Conservation (phyloP, 2,888 invertebrate genomes). For the Nymphalis c-album region DNA sequence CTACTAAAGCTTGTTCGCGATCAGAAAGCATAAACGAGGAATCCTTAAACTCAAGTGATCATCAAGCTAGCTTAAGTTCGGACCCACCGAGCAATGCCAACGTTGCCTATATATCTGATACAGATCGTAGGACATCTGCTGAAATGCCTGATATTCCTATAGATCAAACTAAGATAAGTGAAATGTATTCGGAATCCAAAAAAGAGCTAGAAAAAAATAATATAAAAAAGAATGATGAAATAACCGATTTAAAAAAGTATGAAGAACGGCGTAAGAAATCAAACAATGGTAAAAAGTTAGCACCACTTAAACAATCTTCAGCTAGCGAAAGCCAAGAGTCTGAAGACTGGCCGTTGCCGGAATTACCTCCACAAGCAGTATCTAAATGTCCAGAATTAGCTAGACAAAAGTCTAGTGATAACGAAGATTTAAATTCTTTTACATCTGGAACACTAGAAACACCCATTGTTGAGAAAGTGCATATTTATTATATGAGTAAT, state of each 20-base stretch:
- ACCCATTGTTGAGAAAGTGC: conserved; percentile 87
- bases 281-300: conserved; percentile 51
- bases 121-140: conserved; percentile 89
- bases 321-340: conserved; percentile 86
- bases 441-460: conserved; percentile 87
- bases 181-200: conserved; percentile 80
- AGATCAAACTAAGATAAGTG: conserved; percentile 83
- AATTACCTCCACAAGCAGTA: conserved; percentile 82
- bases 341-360: conserved; percentile 89
- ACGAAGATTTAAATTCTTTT: conserved; percentile 91
- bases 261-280: conserved; percentile 59
- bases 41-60: conserved; percentile 91
- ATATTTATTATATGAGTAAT: conserved; percentile 89
- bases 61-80: conserved; percentile 91
- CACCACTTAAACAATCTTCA: conserved; percentile 69
- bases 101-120: conserved; percentile 88
- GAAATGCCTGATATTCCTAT: conserved; percentile 93
- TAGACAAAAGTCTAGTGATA: conserved; percentile 83
- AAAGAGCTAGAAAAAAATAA: conserved; percentile 68
- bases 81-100: conserved; percentile 90
- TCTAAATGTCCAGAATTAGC: conserved; percentile 53
- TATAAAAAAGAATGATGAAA: conserved; percentile 52
- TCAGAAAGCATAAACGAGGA: conserved; percentile 93
- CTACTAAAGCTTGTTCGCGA: conserved; percentile 91
- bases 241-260: conserved; percentile 53